A percentile compares a stretch with the other conserved stretches of the same genome.
phyloP scores from a whole-genome alignment of 2,113 vertebrate genomes.

The Vireo altiloquus region DNA sequence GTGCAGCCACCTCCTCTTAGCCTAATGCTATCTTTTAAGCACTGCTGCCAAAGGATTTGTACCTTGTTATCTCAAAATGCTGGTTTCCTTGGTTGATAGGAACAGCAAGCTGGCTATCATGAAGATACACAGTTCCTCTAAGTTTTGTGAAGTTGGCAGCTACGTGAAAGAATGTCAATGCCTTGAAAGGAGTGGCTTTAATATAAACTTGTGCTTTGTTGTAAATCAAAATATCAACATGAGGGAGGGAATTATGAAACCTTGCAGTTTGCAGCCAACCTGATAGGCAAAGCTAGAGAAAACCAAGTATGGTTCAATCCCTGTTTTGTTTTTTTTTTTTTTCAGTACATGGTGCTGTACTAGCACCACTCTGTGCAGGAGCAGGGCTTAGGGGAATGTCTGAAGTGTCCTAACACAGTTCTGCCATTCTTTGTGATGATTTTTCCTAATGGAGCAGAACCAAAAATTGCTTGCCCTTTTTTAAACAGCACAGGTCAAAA shows the following conservation, averaged over 20 bases:
- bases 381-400: neutral
- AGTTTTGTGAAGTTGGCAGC: neutral
- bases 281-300: neutral
- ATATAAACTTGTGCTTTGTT: neutral
- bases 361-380: neutral
- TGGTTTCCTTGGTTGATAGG: neutral
- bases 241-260: neutral
- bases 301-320: neutral
- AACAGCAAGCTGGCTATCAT: neutral
- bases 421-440: neutral
- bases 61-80: neutral
- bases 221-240: neutral
- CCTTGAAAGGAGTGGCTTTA: neutral
- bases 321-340: neutral
- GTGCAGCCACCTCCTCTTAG: neutral
- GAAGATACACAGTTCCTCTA: neutral
- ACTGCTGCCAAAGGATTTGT: neutral
- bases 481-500: neutral
- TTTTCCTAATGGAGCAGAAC: neutral
- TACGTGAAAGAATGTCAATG: neutral
- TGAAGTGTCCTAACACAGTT: neutral
- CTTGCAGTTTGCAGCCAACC: neutral
- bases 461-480: neutral
- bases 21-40: neutral
- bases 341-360: fast-evolving